phyloP scores from a whole-genome alignment of 2,888 invertebrate species.

The Amorpha juglandis region DNA sequence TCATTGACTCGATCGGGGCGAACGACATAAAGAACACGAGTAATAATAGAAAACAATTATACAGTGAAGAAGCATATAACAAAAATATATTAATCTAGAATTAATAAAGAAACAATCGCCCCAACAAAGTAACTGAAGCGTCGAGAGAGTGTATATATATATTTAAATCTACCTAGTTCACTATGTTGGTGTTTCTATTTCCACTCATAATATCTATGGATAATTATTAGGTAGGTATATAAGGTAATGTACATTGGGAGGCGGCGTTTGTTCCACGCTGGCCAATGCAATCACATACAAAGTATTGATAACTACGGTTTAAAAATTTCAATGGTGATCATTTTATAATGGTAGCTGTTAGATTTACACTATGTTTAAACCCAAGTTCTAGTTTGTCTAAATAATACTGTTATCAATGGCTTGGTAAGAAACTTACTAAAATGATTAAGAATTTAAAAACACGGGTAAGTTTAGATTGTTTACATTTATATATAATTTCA shows the following conservation, averaged over 20 bases:
- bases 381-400: slow-evolving; percentile 79
- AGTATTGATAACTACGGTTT: slow-evolving; percentile 75
- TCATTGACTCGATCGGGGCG: slow-evolving; percentile 55
- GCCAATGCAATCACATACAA: slow-evolving; percentile 65
- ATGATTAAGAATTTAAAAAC: slow-evolving; percentile 61
- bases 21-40: slow-evolving; percentile 59
- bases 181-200: slow-evolving; percentile 83
- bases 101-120: slow-evolving; percentile 62
- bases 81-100: slow-evolving; percentile 78
- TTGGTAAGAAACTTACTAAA: slow-evolving; percentile 80
- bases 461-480: slow-evolving; percentile 59
- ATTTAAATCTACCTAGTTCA: slow-evolving; percentile 73
- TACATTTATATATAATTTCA: slow-evolving; percentile 56
- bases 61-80: slow-evolving; percentile 73
- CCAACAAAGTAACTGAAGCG: slow-evolving; percentile 56
- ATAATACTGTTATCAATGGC: slow-evolving; percentile 85
- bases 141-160: slow-evolving; percentile 55
- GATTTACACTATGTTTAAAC: slow-evolving; percentile 74
- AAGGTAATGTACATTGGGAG: slow-evolving; percentile 61
- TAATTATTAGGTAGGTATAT: slow-evolving; percentile 50
- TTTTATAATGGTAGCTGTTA: slow-evolving; percentile 72
- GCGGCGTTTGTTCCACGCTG: slow-evolving; percentile 40
- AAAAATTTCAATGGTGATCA: slow-evolving; percentile 63
- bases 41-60: slow-evolving; percentile 68
- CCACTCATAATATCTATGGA: slow-evolving; percentile 75